Percentiles rank a stretch among this genome's conserved stretches.
These are phyloP conservation scores for Monochamus alternatus DNA, from an alignment of 2,888 invertebrate genomes.

Conservation along the genomic window DNA sequence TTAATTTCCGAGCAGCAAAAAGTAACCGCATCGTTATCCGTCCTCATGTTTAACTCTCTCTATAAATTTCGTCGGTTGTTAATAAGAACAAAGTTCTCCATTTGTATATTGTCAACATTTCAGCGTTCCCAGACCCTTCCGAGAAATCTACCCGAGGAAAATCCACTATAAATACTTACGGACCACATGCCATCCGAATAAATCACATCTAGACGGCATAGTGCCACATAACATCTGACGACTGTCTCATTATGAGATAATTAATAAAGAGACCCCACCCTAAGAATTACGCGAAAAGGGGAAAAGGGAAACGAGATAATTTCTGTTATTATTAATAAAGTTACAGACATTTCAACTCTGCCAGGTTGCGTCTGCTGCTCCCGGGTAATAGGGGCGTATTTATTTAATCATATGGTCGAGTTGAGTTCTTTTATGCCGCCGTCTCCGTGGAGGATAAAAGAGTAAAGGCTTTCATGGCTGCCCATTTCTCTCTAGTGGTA, in stretches of 20 bases:
- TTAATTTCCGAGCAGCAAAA: no score
- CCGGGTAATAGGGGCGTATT: background rate
- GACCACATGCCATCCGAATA: background rate
- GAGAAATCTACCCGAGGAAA: background rate
- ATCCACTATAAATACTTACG: background rate
- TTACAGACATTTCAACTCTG: background rate
- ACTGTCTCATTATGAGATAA: background rate
- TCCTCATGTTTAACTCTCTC: no score
- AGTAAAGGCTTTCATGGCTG: no score
- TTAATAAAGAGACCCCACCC: background rate
- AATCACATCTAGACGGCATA: background rate
- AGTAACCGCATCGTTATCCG: no score
- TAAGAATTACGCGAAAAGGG: background rate
- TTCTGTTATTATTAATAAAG: background rate
- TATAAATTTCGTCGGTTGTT: no score
- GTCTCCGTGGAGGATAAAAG: no score
- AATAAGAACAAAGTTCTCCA: background rate
- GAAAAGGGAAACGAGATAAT: background rate
- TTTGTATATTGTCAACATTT: background rate
- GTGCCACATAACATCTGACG: background rate
- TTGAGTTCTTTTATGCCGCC: no score
- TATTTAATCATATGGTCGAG: background rate
- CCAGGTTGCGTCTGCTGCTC: background rate
- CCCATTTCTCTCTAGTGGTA: no score
- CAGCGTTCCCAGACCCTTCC: background rate